A percentile compares a stretch with the other conserved stretches of the same genome.
Evolutionary conservation across 2,113 vertebrate species (phyloP).

Genomic region (Gobius niger): DNA sequence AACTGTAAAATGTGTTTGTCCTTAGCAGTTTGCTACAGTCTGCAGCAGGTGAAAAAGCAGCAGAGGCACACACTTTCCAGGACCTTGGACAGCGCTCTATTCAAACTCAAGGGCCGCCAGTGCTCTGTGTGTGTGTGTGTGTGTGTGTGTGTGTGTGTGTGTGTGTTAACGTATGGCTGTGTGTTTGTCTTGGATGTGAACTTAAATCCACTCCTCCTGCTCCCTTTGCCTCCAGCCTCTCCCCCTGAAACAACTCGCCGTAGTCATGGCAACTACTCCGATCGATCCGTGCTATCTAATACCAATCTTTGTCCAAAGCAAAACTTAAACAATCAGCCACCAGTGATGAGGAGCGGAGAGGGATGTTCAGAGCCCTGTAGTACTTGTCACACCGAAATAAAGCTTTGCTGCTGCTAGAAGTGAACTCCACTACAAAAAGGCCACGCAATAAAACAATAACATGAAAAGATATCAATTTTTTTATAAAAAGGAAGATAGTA

Average conservation of each 20-base stretch:
- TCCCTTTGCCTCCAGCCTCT: constrained; percentile 43
- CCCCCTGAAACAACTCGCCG: constrained; percentile 33
- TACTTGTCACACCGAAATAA: neutral
- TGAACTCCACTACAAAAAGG: neutral
- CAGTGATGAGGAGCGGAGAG: constrained; percentile 6
- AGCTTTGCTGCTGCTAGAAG: neutral
- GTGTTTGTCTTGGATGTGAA: constrained; percentile 13
- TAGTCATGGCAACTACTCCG: constrained; percentile 86
- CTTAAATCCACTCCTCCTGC: constrained; percentile 39
- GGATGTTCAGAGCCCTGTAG: neutral
- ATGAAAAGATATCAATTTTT: neutral
- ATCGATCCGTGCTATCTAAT: constrained; percentile 91
- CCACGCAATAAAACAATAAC: neutral
- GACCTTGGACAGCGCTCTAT: constrained; percentile 54
- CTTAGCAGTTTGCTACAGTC: constrained; percentile 15
- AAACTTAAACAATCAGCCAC: constrained; percentile 68
- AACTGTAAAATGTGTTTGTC: constrained; percentile 31
- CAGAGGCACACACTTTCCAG: constrained; percentile 20
- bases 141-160: constrained; percentile 6
- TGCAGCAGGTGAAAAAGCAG: constrained; percentile 17
- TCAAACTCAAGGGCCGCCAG: constrained; percentile 31
- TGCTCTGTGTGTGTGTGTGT: constrained; percentile 12
- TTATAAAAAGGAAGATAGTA: no score
- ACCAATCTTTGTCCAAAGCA: constrained; percentile 74
- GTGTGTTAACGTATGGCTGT: constrained; percentile 17